Evolutionary conservation across 2,797 vertebrate species (phyloP), one percentile per base, ranked within the genome.

Genomic region (Botia almorhae): DNA sequence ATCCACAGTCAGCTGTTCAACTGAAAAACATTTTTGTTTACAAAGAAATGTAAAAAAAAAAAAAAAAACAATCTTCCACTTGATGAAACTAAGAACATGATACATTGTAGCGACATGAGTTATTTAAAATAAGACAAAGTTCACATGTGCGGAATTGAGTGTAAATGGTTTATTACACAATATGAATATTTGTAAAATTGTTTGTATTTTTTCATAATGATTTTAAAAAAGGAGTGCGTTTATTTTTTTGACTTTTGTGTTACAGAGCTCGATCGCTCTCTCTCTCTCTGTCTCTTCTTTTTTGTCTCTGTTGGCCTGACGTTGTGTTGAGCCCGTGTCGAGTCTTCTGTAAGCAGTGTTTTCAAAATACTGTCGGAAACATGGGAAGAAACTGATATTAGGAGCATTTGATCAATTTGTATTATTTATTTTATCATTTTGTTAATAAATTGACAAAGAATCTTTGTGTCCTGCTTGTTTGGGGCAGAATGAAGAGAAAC

Each of bases 361-460:
- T 98, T 96, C 96, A 90, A 91, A 92, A 94, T 93, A 95, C 95
- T 97, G 96, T 95, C 94, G 96, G 96, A 93, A 95, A 93, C 95
- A 94, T 92, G 92, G 94, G 95, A 91, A 92, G 91, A 93, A 92
- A 94, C 94, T 94, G 93, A 93, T 93, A 94, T 95, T 96, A 95
- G 95, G 91, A 98, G 96, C 97, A 96, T 96, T 96, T 97, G 96
- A 98, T 97, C 96, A 96, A 97, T 98, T 98, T 99, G 97, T 98
- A 99, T 98, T 98, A 98, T 99, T 98, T 98, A 98, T 98, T 97
- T 98, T 97, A 98, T 96, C 97, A 98, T 97, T 98, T 99, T 98
- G 96, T 96, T 98, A 98, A 98, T 98, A 99, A 99, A 99, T 93
- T 93, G 95, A 95, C 90, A 94, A 98, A 94, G 87, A 89, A 93